These are phyloP conservation scores for Anaspis maculata DNA, from an alignment of 2,888 invertebrate species.

Conservation along the genomic window DNA sequence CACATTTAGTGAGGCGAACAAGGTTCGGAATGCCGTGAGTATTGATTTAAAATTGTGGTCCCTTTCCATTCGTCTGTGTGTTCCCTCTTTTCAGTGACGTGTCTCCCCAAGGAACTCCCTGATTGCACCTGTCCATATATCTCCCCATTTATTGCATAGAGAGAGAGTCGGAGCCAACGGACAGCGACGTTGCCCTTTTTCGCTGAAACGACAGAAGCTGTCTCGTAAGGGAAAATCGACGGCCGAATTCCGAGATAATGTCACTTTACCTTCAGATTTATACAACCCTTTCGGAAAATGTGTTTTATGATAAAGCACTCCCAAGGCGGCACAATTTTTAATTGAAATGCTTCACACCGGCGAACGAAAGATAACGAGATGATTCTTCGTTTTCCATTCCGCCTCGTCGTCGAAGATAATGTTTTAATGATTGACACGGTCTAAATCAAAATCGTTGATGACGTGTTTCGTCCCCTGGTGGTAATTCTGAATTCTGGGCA, in stretches of 20 bases:
- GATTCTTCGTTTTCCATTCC: background rate
- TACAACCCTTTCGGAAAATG: slow-evolving; percentile 30
- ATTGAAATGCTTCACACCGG: slow-evolving; percentile 9
- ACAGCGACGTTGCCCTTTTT: slow-evolving; percentile 31
- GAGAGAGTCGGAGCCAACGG: slow-evolving; percentile 20
- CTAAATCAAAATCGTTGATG: too few species aligned
- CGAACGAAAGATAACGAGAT: slow-evolving; percentile 3
- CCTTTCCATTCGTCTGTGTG: slow-evolving; percentile 32
- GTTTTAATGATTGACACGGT: slow-evolving; percentile 1
- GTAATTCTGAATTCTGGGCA: too few species aligned
- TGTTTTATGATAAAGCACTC: slow-evolving; percentile 7
- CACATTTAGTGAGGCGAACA: slow-evolving; percentile 18
- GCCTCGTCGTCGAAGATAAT: background rate
- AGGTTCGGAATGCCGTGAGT: slow-evolving; percentile 31
- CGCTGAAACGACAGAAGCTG: slow-evolving; percentile 37
- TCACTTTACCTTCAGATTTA: slow-evolving; percentile 39
- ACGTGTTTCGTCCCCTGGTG: too few species aligned
- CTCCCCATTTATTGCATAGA: slow-evolving; percentile 34
- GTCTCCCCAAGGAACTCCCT: slow-evolving; percentile 39
- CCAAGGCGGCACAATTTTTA: slow-evolving; percentile 7
- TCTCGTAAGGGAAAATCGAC: slow-evolving; percentile 34
- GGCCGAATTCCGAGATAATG: slow-evolving; percentile 35
- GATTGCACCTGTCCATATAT: slow-evolving; percentile 44
- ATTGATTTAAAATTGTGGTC: slow-evolving; percentile 42
- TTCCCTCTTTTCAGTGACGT: slow-evolving; percentile 37